Conservation (phyloP, 2,797 vertebrate genomes). For the Falco peregrinus region DNA sequence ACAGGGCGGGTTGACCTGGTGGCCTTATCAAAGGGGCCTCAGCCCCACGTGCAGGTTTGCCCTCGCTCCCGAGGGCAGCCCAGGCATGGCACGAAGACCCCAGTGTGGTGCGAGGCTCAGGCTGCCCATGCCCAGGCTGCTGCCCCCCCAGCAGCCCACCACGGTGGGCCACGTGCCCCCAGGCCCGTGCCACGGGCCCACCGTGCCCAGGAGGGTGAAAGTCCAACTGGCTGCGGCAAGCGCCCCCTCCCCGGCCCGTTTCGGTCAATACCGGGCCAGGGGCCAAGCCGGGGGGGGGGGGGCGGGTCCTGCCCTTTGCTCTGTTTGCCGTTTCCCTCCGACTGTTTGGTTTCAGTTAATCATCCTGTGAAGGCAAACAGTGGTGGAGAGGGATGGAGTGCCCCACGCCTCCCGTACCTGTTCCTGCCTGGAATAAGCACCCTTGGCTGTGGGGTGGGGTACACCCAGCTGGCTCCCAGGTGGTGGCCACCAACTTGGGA, state of each 20-base stretch:
- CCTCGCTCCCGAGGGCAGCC: no score
- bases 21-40: background rate
- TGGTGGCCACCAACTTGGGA: background rate
- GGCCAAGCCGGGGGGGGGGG: no score
- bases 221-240: background rate
- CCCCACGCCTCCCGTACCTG: background rate
- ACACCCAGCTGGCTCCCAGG: background rate
- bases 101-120: fast-evolving
- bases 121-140: background rate
- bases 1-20: fast-evolving
- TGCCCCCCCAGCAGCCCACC: background rate
- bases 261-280: background rate
- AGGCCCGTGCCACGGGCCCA: fast-evolving
- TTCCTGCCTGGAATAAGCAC: fast-evolving
- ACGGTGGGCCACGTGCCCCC: background rate
- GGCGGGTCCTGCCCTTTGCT: constrained; percentile 34
- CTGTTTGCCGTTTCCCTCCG: constrained; percentile 23
- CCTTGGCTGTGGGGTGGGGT: background rate
- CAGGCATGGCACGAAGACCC: fast-evolving
- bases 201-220: background rate
- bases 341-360: constrained; percentile 61
- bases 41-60: fast-evolving
- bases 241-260: background rate
- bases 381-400: background rate
- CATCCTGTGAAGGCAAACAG: constrained; percentile 44